Evolutionary conservation across 2,797 vertebrate genomes (phyloP), one percentile per base, ranked within the genome.

Genomic region (Staurois parvus): DNA sequence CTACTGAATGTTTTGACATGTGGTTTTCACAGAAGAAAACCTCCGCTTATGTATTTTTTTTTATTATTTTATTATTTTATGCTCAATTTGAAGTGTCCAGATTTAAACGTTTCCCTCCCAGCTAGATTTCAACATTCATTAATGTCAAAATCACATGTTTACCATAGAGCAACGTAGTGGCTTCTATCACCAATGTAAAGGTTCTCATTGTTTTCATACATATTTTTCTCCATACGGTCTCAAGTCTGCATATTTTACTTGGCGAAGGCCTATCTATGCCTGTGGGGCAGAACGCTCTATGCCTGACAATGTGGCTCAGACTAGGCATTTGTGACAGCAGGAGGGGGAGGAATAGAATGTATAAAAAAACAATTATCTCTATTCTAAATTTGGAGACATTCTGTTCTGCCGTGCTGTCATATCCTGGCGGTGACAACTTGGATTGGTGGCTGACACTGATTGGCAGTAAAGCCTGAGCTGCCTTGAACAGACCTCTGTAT

Each of bases 281-380:
- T 85, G 87, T 80, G 37, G 29, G 67, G 48, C n/a, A 76, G 62
- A 83, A 0, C 4, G 29, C 19, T 0, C 0, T 0, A 0, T 0
- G 59, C 28, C 42, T 86, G 81, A 21, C 88, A 78, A 76, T 74
- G 81, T 84, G 88, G 76, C 79, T 4, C 48, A 88, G 83, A 76
- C 70, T 84, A 79, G 81, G 26, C 32, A 24, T 32, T 59, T 87
- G 48, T 42, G 89, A 88, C 89, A 89, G 87, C 81, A 72, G 78
- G 76, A 56, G 0, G 45, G 87, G 85, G 64, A 80, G 42, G 72
- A 6, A 42, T 70, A 66, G 40, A 15, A 45, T 76, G 87, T 40
- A 83, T 40, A 76, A 78, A 68, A 30, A 78, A 83, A 72, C 66
- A 87, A 52, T 62, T 80, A 83, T 52, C 86, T 42, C 11, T 88